phyloP scores from a whole-genome alignment of 1,140 invertebrate species.

The Archivesica marissinica region DNA sequence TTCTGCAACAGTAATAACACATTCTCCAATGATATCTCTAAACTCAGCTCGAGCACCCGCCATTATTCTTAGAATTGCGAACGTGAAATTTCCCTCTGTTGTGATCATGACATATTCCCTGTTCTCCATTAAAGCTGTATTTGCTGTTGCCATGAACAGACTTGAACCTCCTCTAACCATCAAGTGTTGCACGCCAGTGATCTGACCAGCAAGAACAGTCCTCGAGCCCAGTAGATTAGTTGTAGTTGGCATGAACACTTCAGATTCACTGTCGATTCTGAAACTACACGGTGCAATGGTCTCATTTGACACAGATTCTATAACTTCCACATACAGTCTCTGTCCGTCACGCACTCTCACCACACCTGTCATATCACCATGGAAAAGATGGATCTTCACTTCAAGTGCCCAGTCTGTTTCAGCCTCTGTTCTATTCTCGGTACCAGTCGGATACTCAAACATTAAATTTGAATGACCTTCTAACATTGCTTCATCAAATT shows the following conservation, averaged over 20 bases:
- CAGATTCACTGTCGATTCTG: slow-evolving; percentile 71
- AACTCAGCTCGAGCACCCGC: slow-evolving; percentile 71
- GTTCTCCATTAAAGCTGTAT: slow-evolving; percentile 74
- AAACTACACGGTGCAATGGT: slow-evolving; percentile 76
- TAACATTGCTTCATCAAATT: slow-evolving; percentile 75
- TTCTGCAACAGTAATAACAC: slow-evolving; percentile 68
- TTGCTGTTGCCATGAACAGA: slow-evolving; percentile 72
- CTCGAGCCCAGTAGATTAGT: slow-evolving; percentile 72
- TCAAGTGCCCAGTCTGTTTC: slow-evolving; percentile 51
- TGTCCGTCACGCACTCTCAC: slow-evolving; percentile 71
- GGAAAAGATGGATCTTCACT: slow-evolving; percentile 71
- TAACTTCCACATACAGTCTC: slow-evolving; percentile 74
- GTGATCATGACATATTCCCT: slow-evolving; percentile 71
- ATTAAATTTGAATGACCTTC: slow-evolving; percentile 73
- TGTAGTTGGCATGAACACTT: slow-evolving; percentile 72
- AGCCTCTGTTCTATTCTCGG: neutral
- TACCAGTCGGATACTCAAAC: slow-evolving; percentile 71
- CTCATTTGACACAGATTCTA: slow-evolving; percentile 74
- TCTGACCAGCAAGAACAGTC: slow-evolving; percentile 70
- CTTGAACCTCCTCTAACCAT: slow-evolving; percentile 69
- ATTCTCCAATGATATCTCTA: slow-evolving; percentile 62
- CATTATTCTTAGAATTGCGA: slow-evolving; percentile 67
- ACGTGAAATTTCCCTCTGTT: slow-evolving; percentile 72
- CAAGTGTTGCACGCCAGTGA: slow-evolving; percentile 72
- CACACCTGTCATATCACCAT: slow-evolving; percentile 75